Evolutionary conservation across 2,113 vertebrate species (phyloP).

Genomic region (Miniopterus natalensis): DNA sequence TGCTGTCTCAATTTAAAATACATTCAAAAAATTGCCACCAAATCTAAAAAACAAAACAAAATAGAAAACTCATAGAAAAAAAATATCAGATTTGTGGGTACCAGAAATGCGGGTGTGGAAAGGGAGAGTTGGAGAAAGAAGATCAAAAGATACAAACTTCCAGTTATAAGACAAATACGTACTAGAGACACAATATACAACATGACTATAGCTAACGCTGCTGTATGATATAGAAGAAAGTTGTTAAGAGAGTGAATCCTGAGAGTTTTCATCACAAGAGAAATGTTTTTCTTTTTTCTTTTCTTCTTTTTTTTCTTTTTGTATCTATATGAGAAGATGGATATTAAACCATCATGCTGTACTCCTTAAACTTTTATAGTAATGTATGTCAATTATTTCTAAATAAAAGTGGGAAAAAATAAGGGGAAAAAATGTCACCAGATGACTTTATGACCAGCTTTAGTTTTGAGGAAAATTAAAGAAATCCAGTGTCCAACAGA

Average conservation of each 20-base stretch:
- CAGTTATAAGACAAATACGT: background rate
- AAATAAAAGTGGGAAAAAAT: background rate
- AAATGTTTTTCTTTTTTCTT: background rate
- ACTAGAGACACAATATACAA: background rate
- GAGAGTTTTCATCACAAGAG: background rate
- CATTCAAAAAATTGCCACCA: conserved; percentile 32
- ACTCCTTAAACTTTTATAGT: background rate
- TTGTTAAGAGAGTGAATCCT: background rate
- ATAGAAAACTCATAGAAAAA: background rate
- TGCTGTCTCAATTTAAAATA: conserved; percentile 58
- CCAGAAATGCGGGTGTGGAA: background rate
- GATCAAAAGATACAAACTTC: background rate
- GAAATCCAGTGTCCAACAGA: background rate
- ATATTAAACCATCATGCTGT: background rate
- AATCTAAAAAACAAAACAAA: background rate
- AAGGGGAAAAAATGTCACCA: background rate
- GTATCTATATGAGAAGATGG: background rate
- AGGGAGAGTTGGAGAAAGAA: background rate
- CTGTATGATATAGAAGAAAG: background rate
- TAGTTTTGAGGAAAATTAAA: conserved; percentile 10
- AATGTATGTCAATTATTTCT: background rate
- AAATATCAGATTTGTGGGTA: background rate
- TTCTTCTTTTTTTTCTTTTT: background rate
- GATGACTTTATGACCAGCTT: conserved; percentile 48
- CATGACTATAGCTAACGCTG: too few species aligned